Evolutionary conservation across 2,888 invertebrate species (phyloP).

Genomic region (Penaeus monodon): DNA sequence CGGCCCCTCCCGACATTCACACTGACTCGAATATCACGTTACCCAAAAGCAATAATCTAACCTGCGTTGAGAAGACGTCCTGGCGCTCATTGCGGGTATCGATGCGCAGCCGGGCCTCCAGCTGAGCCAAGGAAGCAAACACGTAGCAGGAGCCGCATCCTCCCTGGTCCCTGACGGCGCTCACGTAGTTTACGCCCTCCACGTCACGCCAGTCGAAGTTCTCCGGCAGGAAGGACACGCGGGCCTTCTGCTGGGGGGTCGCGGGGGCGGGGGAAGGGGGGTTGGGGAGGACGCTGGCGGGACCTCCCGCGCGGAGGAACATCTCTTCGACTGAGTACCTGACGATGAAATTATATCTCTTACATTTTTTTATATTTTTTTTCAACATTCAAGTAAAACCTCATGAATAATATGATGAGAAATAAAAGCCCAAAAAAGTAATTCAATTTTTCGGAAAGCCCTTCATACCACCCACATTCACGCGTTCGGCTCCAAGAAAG

Average conservation of each 20-base stretch:
- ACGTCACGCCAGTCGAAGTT: conserved; percentile 69
- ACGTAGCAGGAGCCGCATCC: conserved; percentile 73
- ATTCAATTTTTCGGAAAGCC: too few relatives aligned
- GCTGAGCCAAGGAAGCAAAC: conserved; percentile 72
- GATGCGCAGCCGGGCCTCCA: conserved; percentile 72
- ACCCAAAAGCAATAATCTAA: neutral
- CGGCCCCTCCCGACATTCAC: too few relatives aligned
- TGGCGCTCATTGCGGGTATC: conserved; percentile 70
- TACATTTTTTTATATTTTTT: neutral
- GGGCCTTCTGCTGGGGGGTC: conserved; percentile 64
- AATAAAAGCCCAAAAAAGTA: too few relatives aligned
- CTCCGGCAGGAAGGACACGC: conserved; percentile 67
- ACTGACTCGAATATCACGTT: neutral
- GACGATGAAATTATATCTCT: conserved; percentile 66
- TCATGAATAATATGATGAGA: neutral
- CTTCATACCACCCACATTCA: neutral
- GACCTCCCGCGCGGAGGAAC: conserved; percentile 70
- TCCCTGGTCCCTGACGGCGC: conserved; percentile 68
- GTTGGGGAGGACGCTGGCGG: conserved; percentile 46
- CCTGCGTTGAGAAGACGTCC: conserved; percentile 71
- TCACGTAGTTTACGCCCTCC: conserved; percentile 68
- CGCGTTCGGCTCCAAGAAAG: neutral
- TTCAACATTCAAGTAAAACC: neutral
- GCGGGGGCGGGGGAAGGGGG: conserved; percentile 51
- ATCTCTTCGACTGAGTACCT: conserved; percentile 68